Evolutionary conservation across 2,888 invertebrate genomes (phyloP).

Genomic region (Teinopalpus imperialis): DNA sequence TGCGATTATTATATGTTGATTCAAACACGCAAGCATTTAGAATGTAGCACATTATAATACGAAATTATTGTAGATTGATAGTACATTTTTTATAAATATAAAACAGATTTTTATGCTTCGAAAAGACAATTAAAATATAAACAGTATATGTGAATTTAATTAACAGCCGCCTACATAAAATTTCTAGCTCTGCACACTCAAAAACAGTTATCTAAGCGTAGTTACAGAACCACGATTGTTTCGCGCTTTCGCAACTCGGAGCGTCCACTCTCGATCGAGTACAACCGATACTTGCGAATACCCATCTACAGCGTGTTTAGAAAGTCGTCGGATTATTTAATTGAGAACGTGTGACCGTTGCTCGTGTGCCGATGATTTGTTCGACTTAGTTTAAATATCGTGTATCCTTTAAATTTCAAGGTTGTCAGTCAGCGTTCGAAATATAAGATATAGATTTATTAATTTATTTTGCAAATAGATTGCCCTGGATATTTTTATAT

Average conservation of each 20-base stretch:
- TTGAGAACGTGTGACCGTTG: conserved; percentile 22
- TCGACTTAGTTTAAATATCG: conserved; percentile 14
- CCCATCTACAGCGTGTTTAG: conserved; percentile 35
- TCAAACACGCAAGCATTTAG: too few species aligned
- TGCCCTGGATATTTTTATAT: too few species aligned
- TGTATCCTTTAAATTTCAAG: conserved; percentile 11
- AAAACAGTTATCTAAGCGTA: conserved; percentile 56
- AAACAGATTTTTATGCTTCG: too few species aligned
- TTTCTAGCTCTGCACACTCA: conserved; percentile 6
- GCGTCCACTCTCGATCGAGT: conserved; percentile 57
- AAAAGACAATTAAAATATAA: too few species aligned
- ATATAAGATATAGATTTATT: conserved; percentile 8
- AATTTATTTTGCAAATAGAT: too few species aligned
- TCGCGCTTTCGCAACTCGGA: conserved; percentile 60
- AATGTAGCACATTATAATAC: too few species aligned
- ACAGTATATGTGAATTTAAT: too few species aligned
- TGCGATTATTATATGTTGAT: too few species aligned
- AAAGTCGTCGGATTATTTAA: conserved; percentile 27
- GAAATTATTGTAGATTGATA: too few species aligned
- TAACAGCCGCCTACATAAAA: not conserved
- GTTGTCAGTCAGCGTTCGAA: conserved; percentile 4
- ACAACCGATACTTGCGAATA: conserved; percentile 28
- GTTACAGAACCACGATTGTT: conserved; percentile 69
- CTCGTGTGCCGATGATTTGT: conserved; percentile 13
- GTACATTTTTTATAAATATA: too few species aligned